phyloP scores from a whole-genome alignment of 1,140 invertebrate species.

The Mactra quadrangularis region DNA sequence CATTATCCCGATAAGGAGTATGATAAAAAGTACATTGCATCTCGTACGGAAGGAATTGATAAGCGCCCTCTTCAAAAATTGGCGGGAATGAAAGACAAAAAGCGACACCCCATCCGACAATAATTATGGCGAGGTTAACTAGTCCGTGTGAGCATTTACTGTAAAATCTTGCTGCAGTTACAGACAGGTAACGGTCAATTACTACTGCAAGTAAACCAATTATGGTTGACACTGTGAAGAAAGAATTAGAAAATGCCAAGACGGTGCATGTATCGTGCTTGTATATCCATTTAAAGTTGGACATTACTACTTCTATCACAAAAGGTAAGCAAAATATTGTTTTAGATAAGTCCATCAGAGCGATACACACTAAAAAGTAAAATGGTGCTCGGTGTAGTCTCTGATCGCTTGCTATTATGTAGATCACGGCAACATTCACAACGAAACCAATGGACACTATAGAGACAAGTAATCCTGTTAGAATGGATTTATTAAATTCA shows the following conservation, averaged over 20 bases:
- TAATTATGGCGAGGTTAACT: constrained; percentile 69
- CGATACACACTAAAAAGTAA: constrained; percentile 79
- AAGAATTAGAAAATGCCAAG: constrained; percentile 78
- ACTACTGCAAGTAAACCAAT: constrained; percentile 76
- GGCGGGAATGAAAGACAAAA: constrained; percentile 78
- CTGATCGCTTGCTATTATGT: constrained; percentile 73
- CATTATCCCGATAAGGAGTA: constrained; percentile 73
- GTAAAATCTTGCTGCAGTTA: constrained; percentile 75
- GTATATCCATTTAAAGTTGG: constrained; percentile 75
- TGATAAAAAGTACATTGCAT: constrained; percentile 79
- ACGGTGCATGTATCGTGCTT: constrained; percentile 74
- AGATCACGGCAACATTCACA: constrained; percentile 73
- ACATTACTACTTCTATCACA: constrained; percentile 74
- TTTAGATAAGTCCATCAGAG: constrained; percentile 76
- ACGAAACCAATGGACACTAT: constrained; percentile 71
- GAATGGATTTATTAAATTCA: constrained; percentile 34
- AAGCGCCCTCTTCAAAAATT: constrained; percentile 76
- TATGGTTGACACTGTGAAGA: constrained; percentile 78
- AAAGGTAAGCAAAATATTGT: constrained; percentile 79
- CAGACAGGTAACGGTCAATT: constrained; percentile 76
- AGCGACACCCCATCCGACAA: constrained; percentile 74
- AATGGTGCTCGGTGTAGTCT: constrained; percentile 77
- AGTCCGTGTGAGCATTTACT: constrained; percentile 71
- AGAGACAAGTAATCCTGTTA: constrained; percentile 58
- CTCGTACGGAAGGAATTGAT: constrained; percentile 75